Percentiles rank a stretch among this genome's conserved stretches.
phyloP scores from a whole-genome alignment of 2,797 vertebrate genomes.

The Ctenopoma multispine region DNA sequence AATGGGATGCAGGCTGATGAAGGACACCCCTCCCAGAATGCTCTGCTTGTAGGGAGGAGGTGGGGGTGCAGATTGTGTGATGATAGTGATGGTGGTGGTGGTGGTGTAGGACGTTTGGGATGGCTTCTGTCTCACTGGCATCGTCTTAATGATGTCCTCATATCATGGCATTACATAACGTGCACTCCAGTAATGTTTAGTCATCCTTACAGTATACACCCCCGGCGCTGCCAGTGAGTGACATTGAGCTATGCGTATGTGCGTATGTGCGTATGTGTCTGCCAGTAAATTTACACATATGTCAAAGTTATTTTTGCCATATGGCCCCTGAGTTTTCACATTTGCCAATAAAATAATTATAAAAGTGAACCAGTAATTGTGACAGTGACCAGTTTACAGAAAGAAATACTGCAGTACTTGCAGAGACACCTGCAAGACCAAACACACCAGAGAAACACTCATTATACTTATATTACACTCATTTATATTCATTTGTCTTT shows the following conservation, averaged over 20 bases:
- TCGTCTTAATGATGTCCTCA: conserved; percentile 73
- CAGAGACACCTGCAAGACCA: too few relatives aligned
- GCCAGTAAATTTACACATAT: not conserved
- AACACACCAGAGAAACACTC: too few relatives aligned
- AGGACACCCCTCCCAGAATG: conserved; percentile 67
- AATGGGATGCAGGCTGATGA: conserved; percentile 69
- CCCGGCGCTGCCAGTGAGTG: conserved; percentile 8
- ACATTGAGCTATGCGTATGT: conserved; percentile 9
- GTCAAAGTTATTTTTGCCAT: not conserved
- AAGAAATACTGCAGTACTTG: too few relatives aligned
- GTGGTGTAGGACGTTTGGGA: not conserved
- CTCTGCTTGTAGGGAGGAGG: conserved; percentile 39
- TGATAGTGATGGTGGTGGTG: conserved; percentile 2
- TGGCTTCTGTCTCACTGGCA: conserved; percentile 48
- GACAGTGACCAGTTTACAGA: too few relatives aligned
- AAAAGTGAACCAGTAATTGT: too few relatives aligned
- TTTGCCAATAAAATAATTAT: not conserved
- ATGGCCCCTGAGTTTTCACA: not conserved
- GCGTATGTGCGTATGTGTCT: not conserved
- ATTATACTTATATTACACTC: too few relatives aligned
- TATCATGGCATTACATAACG: conserved; percentile 69
- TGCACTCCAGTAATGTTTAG: conserved; percentile 63
- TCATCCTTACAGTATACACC: conserved; percentile 43
- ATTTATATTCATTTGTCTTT: too few relatives aligned
- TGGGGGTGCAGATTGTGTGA: conserved; percentile 16